Base-by-base conservation (phyloP, 2,113 vertebrate genomes). In the Lepus americanus region DNA sequence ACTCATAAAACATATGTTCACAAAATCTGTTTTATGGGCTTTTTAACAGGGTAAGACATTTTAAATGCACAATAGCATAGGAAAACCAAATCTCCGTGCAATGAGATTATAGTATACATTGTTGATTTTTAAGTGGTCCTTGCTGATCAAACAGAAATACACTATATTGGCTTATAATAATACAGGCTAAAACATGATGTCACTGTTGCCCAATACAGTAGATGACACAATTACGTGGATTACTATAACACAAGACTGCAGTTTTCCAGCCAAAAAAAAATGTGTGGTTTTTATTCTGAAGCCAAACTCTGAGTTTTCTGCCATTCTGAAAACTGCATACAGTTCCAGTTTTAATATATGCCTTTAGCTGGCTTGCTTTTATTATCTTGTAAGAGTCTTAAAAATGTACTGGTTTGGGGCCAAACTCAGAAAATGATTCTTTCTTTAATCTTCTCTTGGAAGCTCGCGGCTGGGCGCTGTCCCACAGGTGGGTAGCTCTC, bases 61-160 rank as follows among this genome's bases (percentile, higher is more conserved):
- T 9, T 81, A 91, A 97, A 74, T 87, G 79, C 89, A 53, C 44
- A 33, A 82, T 84, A 90, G 78, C 82, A 91, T 84, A 92, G 84
- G 94, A 96, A 87, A 97, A 96, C 17, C 67, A 94, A 93, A 85
- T 92, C 95, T 81, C 96, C 93, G 77, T 94, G 94, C 80, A 91
- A 19, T 87, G 31, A 82, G 88, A 69, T 74, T 89, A 94, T 44
- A 95, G 83, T 70, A 17, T n/a, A 89, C 90, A 69, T 82, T 88
- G 89, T 94, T 97, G 82, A 94, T 59, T 96, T 96, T 91, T 94
- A 25, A 97, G 86, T 85, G 83, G 83, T 95, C 92, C 95, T 97
- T 97, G 92, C 94, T 97, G 96, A 94, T 96, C 95, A 95, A 97
- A 95, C 92, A 92, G 92, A 97, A 96, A 96, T 95, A 77, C 79